These are phyloP conservation scores for Rhodinocichla rosea DNA, from an alignment of 2,113 vertebrate species.

Conservation along the genomic window DNA sequence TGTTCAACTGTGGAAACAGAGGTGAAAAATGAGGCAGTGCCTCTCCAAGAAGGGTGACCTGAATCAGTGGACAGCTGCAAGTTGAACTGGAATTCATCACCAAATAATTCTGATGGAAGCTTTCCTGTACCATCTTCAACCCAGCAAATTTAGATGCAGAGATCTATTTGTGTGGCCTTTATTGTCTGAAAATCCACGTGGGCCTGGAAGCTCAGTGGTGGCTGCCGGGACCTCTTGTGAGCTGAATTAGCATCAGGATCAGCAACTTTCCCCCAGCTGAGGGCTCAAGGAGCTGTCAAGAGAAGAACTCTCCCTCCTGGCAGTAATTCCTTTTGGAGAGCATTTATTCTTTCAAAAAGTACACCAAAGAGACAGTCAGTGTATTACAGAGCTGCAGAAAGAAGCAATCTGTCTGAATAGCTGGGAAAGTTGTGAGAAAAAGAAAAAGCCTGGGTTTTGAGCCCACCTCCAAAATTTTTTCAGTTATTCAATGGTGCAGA, in stretches of 20 bases:
- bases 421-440: background rate
- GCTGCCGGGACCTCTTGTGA: background rate
- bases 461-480: background rate
- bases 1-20: background rate
- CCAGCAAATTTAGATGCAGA: background rate
- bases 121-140: background rate
- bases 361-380: background rate
- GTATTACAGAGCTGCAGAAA: background rate
- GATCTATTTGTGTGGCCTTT: background rate
- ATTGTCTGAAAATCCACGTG: background rate
- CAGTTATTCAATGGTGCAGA: background rate
- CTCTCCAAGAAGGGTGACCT: background rate
- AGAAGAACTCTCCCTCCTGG: background rate
- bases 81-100: background rate
- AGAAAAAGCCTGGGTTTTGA: background rate
- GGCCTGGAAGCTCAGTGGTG: background rate
- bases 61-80: background rate
- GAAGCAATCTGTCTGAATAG: background rate
- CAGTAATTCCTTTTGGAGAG: background rate
- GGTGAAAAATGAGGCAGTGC: background rate
- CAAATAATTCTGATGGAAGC: background rate
- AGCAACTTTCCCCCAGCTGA: background rate
- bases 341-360: background rate
- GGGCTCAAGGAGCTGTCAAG: background rate
- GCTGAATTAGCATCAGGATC: background rate